These are phyloP conservation scores for Proteles cristata DNA, from an alignment of 2,113 vertebrate species.

Conservation along the genomic window DNA sequence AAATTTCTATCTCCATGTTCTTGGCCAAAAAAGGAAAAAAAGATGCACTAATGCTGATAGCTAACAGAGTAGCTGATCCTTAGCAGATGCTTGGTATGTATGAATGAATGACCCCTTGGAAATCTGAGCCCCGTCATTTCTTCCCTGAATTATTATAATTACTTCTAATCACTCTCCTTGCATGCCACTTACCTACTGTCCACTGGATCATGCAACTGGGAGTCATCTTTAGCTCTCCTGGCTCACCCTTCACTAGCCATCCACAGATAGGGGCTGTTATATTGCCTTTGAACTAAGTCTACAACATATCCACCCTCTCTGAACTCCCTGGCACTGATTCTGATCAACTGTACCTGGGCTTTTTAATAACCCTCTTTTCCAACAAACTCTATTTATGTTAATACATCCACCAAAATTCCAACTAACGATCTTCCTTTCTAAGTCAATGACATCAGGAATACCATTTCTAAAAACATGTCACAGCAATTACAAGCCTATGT, in stretches of 20 bases:
- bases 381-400: background rate
- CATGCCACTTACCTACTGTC: accelerated
- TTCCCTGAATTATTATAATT: background rate
- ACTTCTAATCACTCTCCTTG: background rate
- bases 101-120: background rate
- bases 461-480: background rate
- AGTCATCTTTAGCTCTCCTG: background rate
- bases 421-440: background rate
- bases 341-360: background rate
- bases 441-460: background rate
- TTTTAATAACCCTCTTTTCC: background rate
- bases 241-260: background rate
- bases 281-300: background rate
- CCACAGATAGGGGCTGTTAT: background rate
- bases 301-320: background rate
- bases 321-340: background rate
- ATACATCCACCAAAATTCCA: background rate
- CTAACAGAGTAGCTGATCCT: background rate
- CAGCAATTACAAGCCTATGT: background rate
- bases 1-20: slow-evolving; percentile 50
- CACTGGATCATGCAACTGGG: background rate
- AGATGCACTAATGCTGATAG: background rate
- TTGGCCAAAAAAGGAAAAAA: slow-evolving; percentile 20
- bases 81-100: background rate
- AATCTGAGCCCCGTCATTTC: background rate